Conservation (phyloP, 2,113 vertebrate genomes). For the Puffinus mauretanicus region DNA sequence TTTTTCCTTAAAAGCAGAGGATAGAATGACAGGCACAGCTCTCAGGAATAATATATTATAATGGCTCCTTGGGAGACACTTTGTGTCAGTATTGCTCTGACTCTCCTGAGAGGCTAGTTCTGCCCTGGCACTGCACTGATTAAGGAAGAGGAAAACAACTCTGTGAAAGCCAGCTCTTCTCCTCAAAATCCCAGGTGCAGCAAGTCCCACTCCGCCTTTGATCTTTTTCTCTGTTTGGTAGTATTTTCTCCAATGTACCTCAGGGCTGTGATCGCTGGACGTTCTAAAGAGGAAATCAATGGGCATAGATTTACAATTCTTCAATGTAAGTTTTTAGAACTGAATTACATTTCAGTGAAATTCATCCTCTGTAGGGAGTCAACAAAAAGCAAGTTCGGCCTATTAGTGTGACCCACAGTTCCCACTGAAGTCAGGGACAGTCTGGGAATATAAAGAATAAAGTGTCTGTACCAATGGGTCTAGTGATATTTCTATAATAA, state of each 20-base stretch:
- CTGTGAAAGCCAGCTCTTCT: background rate
- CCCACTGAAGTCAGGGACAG: background rate
- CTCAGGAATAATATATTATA: background rate
- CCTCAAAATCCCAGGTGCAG: background rate
- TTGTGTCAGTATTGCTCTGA: background rate
- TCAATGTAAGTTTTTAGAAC: background rate
- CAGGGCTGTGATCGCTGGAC: background rate
- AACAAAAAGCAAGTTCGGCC: background rate
- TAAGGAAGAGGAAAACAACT: conserved; percentile 3
- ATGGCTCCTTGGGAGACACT: background rate
- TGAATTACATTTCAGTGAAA: background rate
- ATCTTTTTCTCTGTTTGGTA: conserved; percentile 21
- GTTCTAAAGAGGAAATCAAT: conserved; percentile 45
- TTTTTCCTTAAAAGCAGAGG: background rate
- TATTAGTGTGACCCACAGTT: background rate
- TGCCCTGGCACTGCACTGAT: background rate
- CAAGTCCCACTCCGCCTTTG: background rate
- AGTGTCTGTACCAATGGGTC: background rate
- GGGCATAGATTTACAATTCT: conserved; percentile 46
- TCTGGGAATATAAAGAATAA: background rate
- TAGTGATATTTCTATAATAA: background rate
- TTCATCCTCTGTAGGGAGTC: background rate
- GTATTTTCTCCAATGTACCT: conserved; percentile 9
- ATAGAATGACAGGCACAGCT: background rate
- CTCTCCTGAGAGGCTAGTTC: background rate